phyloP scores from a whole-genome alignment of 2,888 invertebrate genomes.

The Zygogramma bicolorata region DNA sequence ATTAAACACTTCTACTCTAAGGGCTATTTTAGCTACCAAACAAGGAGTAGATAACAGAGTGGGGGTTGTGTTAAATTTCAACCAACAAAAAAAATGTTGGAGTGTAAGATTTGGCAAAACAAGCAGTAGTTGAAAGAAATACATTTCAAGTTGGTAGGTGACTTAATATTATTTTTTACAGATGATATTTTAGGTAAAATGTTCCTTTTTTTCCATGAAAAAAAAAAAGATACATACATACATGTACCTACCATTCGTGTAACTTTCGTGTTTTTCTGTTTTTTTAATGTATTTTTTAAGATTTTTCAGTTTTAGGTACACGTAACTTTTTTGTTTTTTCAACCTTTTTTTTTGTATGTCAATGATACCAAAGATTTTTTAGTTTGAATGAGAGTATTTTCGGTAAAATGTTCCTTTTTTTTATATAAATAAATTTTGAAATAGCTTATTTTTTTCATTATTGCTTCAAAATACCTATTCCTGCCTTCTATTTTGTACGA shows the following conservation, averaged over 20 bases:
- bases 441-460: not conserved
- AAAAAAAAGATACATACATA: not conserved
- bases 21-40: slow-evolving; percentile 25
- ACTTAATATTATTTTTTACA: slow-evolving; percentile 8
- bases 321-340: not conserved
- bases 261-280: not conserved
- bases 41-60: slow-evolving; percentile 14
- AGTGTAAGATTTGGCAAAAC: slow-evolving; percentile 25
- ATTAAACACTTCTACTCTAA: slow-evolving; percentile 19
- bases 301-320: not conserved
- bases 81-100: slow-evolving; percentile 24
- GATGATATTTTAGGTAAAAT: not conserved
- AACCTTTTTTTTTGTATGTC: not conserved
- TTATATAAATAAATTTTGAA: not conserved
- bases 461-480: not conserved
- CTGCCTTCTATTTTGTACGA: not conserved
- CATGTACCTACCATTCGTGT: not conserved
- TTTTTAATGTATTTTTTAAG: not conserved
- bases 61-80: slow-evolving; percentile 23
- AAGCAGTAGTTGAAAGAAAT: slow-evolving; percentile 5
- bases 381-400: not conserved
- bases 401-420: not conserved
- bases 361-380: not conserved
- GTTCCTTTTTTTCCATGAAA: not conserved
- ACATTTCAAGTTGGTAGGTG: slow-evolving; percentile 4